phyloP scores from a whole-genome alignment of 1,140 invertebrate species.

The Meloidogyne exigua region DNA sequence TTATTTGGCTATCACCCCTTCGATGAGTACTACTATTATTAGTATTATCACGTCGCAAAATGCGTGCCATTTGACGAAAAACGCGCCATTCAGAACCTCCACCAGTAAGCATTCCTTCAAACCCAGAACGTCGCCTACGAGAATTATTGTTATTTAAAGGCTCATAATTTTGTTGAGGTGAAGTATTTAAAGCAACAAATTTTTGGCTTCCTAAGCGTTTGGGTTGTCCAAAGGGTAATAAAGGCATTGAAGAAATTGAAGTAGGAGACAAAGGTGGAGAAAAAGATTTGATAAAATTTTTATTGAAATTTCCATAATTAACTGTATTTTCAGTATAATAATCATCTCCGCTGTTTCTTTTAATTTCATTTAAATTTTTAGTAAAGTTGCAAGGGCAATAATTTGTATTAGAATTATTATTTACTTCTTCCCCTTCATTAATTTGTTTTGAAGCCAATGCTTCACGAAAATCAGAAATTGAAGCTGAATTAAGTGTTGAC shows the following conservation, averaged over 20 bases:
- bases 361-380: neutral
- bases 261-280: neutral
- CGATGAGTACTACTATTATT: neutral
- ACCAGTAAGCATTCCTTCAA: slow-evolving; percentile 1
- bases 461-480: neutral
- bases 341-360: neutral
- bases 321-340: neutral
- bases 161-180: neutral
- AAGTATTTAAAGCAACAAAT: neutral
- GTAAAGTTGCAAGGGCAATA: neutral
- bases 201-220: neutral
- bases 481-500: neutral
- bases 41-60: neutral
- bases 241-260: neutral
- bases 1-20: neutral
- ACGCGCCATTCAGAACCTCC: neutral
- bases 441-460: slow-evolving; percentile 4
- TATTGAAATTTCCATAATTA: neutral
- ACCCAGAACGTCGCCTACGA: neutral
- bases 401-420: neutral
- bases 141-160: neutral
- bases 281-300: neutral
- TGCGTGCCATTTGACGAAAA: slow-evolving; percentile 1
- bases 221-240: neutral
- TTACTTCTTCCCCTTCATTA: neutral